Evolutionary conservation across 2,797 vertebrate species (phyloP), one percentile per base, ranked within the genome.

Genomic region (Epinephelus malabaricus): DNA sequence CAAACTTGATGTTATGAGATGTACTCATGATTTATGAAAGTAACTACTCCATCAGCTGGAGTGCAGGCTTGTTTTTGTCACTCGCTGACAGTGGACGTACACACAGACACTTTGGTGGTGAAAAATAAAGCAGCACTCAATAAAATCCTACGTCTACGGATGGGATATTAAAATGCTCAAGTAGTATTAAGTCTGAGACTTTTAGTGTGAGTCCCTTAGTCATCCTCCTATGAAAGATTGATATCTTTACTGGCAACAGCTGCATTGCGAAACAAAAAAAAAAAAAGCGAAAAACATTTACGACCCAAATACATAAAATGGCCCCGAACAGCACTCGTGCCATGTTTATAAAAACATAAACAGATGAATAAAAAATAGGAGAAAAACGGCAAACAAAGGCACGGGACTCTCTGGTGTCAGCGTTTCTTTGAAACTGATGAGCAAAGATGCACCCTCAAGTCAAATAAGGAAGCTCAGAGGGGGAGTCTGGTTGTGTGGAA

Each of bases 21-120:
- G 85, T 88, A 71, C 86, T 92, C 88, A 90, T 91, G 88, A 88
- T 92, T 92, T 90, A 92, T 92, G 82, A 76, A 90, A 78, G 76
- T 47, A 27, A 51, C 78, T 23, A 69, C 76, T 88, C 75, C 81
- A 76, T 89, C 86, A 83, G 79, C 65, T 4, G 38, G 67, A 85
- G 83, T 76, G 78, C 72, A 75, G 47, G 51, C 9, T 0, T 81
- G 76, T 82, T 83, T 88, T 75, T 76, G 81, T 88, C 72, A 66
- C 61, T 76, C 23, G 30, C 68, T 85, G 69, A 78, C 70, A 55
- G 47, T 43, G 64, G 78, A 67, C 49, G 50, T 27, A 43, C 53
- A 67, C 66, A 68, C 21, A 53, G 51, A 63, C 62, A 63, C 21
- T 34, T 34, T 34, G 65, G 67, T 60, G 59, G 50, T 53, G 43